Evolutionary conservation across 1,140 invertebrate species (phyloP).

Genomic region (Parasteatoda tepidariorum): DNA sequence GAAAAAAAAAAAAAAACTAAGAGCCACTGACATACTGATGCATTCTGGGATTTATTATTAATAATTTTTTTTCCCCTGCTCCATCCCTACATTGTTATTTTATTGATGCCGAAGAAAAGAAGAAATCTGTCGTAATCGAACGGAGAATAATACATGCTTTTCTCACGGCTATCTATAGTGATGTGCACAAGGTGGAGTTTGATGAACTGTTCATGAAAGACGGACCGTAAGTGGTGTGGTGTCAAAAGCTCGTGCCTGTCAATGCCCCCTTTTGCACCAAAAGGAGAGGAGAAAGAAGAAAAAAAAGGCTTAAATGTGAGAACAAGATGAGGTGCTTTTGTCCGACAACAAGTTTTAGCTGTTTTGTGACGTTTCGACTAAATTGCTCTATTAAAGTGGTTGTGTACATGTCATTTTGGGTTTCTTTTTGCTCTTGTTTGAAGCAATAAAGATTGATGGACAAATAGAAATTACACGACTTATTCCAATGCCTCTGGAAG

Average conservation of each 20-base stretch:
- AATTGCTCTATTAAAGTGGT: too few relatives aligned
- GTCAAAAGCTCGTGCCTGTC: conserved; percentile 32
- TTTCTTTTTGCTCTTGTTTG: too few relatives aligned
- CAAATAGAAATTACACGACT: too few relatives aligned
- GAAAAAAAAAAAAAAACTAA: conserved; percentile 6
- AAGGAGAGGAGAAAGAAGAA: conserved; percentile 27
- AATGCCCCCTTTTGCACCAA: background rate
- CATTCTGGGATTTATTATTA: conserved; percentile 2
- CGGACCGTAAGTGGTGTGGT: conserved; percentile 8
- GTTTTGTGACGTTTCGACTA: too few relatives aligned
- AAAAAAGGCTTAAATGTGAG: too few relatives aligned
- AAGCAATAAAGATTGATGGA: too few relatives aligned
- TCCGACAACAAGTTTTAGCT: too few relatives aligned
- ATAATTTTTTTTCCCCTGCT: conserved; percentile 5
- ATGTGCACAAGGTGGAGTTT: conserved; percentile 17
- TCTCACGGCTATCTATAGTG: conserved; percentile 38
- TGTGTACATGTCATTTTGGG: too few relatives aligned
- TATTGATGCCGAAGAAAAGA: conserved; percentile 9
- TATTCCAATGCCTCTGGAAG: too few relatives aligned
- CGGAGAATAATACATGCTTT: conserved; percentile 31
- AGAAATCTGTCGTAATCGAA: conserved; percentile 29
- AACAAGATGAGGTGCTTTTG: too few relatives aligned
- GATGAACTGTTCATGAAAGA: conserved; percentile 43
- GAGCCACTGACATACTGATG: background rate
- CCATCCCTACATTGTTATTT: conserved; percentile 25